Evolutionary conservation across 2,113 vertebrate genomes (phyloP).

Genomic region (Microcebus ravelobensis): DNA sequence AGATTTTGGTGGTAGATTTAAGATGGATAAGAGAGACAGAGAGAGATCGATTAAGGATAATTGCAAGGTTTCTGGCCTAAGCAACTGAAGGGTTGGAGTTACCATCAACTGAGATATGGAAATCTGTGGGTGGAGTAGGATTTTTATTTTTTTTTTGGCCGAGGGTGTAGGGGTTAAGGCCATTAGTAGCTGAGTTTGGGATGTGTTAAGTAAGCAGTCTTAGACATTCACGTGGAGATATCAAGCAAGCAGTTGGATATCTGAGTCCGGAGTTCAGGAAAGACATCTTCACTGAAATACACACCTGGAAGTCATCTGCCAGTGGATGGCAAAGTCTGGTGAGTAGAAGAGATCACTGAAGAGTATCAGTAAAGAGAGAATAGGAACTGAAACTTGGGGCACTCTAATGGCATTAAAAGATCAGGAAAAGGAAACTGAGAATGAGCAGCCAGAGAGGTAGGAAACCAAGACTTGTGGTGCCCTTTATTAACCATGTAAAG

Average conservation of each 20-base stretch:
- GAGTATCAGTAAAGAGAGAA: neutral
- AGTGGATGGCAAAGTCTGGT: neutral
- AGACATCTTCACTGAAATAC: neutral
- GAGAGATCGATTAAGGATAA: neutral
- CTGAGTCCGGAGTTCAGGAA: neutral
- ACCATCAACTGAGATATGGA: neutral
- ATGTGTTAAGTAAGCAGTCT: neutral
- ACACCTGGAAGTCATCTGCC: neutral
- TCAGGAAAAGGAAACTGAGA: neutral
- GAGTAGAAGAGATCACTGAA: neutral
- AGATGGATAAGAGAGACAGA: neutral
- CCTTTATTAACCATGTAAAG: neutral
- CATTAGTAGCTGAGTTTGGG: neutral
- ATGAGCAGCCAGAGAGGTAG: neutral
- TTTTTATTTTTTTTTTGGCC: neutral
- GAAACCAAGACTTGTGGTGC: neutral
- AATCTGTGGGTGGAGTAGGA: neutral
- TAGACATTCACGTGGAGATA: neutral
- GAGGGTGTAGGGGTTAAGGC: neutral
- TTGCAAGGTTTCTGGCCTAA: neutral
- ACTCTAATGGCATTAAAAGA: neutral
- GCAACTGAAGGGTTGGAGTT: neutral
- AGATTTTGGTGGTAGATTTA: slow-evolving; percentile 25
- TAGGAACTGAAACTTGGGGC: neutral
- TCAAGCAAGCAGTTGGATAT: neutral